Evolutionary conservation across 2,113 vertebrate species (phyloP), one percentile per base, ranked within the genome.

Genomic region (Catharus fuscescens): DNA sequence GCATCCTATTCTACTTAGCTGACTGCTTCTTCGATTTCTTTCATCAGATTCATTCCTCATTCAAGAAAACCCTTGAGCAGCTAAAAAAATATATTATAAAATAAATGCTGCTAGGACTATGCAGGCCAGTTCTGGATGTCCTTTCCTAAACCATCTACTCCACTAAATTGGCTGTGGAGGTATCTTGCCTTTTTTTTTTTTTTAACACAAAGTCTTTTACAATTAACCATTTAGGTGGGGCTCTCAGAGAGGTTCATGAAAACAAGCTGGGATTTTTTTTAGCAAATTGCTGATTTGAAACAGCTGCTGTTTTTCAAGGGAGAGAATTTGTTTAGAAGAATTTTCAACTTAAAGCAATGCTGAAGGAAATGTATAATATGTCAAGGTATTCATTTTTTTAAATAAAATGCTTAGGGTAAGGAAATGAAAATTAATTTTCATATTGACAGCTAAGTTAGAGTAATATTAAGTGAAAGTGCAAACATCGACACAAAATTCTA

Each of bases 261-360:
- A 90, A 80, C 20, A 80, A 88, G 80, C 56, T 80, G 67, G 36
- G 71, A 44, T 36, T 59, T 78, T 73, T 50, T 54, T 57, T 18
- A 92, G 45, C 16, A 91, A 93, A 93, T 73, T 47, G 20, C n/a
- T 77, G 28, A 80, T 92, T 93, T 82, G 60, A 90, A 94, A 86
- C 38, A 83, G 76, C 81, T 95, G 79, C 26, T 92, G 45, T 77
- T 96, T 92, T 86, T 92, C 71, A 70, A 90, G 66, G 16, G 40
- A 25, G 54, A 86, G 32, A 59, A 59, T 80, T 88, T 86, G 53
- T 90, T 93, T 80, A 80, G 59, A 54, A 77, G 38, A 29, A 24
- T 83, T 94, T 88, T 80, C 56, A 66, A 8, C 18, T 29, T 52
- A 80, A 90, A 93, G 42, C n/a, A 72, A 50, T 47, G 47, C 29